A percentile compares a stretch with the other conserved stretches of the same genome.
Evolutionary conservation across 2,888 invertebrate genomes (phyloP).

Genomic region (Tenthredo notha): DNA sequence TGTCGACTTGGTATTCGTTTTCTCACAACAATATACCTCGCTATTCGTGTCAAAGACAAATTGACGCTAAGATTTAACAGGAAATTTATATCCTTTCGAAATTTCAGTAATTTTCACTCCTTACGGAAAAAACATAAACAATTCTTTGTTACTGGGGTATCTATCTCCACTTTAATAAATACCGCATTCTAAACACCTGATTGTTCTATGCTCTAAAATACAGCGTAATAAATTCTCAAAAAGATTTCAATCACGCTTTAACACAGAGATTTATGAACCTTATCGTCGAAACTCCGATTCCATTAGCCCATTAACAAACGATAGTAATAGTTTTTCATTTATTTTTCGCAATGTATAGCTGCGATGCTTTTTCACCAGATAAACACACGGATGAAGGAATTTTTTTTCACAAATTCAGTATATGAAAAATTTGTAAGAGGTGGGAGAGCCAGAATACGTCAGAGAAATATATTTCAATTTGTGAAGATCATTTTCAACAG

Average conservation of each 20-base stretch:
- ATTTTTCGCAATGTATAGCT: not conserved
- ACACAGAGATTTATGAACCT: constrained; percentile 28
- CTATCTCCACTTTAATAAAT: constrained; percentile 16
- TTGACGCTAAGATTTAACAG: not conserved
- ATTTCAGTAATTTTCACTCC: not conserved
- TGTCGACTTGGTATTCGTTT: not conserved
- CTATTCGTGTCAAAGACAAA: not conserved
- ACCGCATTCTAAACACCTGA: not conserved
- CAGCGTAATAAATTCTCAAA: constrained; percentile 1
- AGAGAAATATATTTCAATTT: not conserved
- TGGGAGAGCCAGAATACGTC: not conserved
- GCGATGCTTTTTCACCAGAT: not conserved
- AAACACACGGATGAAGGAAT: not conserved
- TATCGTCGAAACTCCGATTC: constrained; percentile 40
- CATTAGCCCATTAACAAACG: constrained; percentile 19
- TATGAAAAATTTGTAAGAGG: not conserved
- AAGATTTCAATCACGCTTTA: constrained; percentile 42
- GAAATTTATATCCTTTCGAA: not conserved
- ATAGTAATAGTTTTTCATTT: constrained; percentile 14
- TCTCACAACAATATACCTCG: not conserved
- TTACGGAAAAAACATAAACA: not conserved
- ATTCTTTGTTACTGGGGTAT: not conserved
- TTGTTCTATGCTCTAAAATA: not conserved
- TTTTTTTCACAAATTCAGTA: not conserved
- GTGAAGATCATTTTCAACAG: not conserved